Evolutionary conservation across 2,888 invertebrate species (phyloP).

Genomic region (Anodontia alba): DNA sequence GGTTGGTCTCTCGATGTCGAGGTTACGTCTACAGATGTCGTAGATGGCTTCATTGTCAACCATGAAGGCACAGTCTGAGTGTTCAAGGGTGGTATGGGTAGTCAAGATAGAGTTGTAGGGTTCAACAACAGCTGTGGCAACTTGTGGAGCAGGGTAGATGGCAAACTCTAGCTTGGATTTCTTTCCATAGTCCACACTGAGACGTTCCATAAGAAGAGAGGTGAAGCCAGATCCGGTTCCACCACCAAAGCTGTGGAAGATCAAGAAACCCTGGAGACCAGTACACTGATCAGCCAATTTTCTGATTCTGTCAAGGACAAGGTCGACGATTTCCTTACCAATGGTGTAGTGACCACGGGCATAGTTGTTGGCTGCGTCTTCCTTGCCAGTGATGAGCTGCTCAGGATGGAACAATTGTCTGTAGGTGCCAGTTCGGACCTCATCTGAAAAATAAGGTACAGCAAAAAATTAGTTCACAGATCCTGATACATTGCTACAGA

Average conservation of each 20-base stretch:
- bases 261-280: slow-evolving; percentile 82
- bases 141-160: too few relatives aligned
- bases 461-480: neutral
- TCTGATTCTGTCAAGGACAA: slow-evolving; percentile 91
- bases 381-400: slow-evolving; percentile 98
- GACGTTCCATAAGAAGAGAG: slow-evolving; percentile 93
- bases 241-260: slow-evolving; percentile 82
- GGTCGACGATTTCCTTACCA: slow-evolving; percentile 91
- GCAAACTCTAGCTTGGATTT: too few relatives aligned
- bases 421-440: slow-evolving; percentile 87
- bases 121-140: slow-evolving; percentile 81
- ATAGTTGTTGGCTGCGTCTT: slow-evolving; percentile 99
- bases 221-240: slow-evolving; percentile 96
- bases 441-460: slow-evolving; percentile 75
- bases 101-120: slow-evolving; percentile 82
- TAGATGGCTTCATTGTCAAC: slow-evolving; percentile 88
- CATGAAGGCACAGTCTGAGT: slow-evolving; percentile 78
- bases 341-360: slow-evolving; percentile 99
- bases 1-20: slow-evolving; percentile 93
- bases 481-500: too few relatives aligned
- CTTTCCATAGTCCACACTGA: slow-evolving; percentile 92
- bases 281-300: slow-evolving; percentile 84
- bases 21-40: slow-evolving; percentile 90
- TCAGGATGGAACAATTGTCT: slow-evolving; percentile 97
- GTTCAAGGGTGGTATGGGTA: slow-evolving; percentile 81